Evolutionary conservation across 2,888 invertebrate genomes (phyloP), one percentile per base, ranked within the genome.

Genomic region (Griposia aprilina): DNA sequence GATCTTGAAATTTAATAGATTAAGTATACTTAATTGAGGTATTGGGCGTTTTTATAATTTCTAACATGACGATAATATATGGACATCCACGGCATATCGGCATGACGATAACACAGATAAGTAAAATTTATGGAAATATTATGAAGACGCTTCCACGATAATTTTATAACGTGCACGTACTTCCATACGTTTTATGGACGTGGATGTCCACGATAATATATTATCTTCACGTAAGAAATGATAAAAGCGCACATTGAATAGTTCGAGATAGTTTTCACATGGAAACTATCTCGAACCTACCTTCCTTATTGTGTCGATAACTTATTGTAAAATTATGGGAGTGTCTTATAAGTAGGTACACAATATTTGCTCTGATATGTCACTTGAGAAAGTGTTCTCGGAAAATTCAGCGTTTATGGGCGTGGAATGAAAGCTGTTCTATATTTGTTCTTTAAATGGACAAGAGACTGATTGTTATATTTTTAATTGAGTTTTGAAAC

Each of bases 401-500:
- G 67, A 52, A 78, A 78, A 62, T 62, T 45, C 30, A 67, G 2
- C n/a, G 17, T 45, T 11, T 30, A 76, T 52, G 66, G 59, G 10
- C 8, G n/a, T 66, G 20, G 11, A 23, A 52, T 23, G 77, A 77
- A 78, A 77, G 76, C 17, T n/a, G 76, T 0, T 17, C 57, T 50
- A 66, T 41, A 36, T 50, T 36, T 65, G 4, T 65, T 63, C 63
- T 74, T 57, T n/a, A 74, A 36, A 63, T 65, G 75, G 57, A 17
- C 26, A 41, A 15, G 17, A 13, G 8, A 65, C 41, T 75, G 11
- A 30, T 74, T 74, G n/a, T 57, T 8, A 23, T 41, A 52, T 20
- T 75, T 50, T 74, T 48, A 65, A 76, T 57, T 57, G 13, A 45
- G 15, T 76, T 48, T 57, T 57, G 26, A 65, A 48, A 57, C 4